Conservation (phyloP, 2,113 vertebrate genomes). For the Salminus brasiliensis region DNA sequence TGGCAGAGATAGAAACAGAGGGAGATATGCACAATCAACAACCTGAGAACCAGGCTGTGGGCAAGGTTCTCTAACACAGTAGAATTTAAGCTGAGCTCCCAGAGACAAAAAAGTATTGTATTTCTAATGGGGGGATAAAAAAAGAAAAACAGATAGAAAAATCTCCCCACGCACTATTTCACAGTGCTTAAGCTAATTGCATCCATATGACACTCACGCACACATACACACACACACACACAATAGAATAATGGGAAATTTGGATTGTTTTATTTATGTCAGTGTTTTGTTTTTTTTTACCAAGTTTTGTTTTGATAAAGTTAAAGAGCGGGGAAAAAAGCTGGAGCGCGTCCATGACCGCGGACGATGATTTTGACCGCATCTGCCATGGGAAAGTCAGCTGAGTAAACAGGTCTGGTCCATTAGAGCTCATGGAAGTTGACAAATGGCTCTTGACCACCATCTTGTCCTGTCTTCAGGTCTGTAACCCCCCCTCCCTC, state of each 20-base stretch:
- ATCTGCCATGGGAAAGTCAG: constrained; percentile 85
- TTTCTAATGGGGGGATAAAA: constrained; percentile 80
- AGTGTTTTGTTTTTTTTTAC: constrained; percentile 11
- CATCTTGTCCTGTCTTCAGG: constrained; percentile 28
- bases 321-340: constrained; percentile 29
- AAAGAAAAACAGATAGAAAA: constrained; percentile 65
- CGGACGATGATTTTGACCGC: constrained; percentile 77
- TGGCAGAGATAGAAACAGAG: constrained; percentile 54
- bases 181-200: constrained; percentile 40
- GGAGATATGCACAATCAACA: constrained; percentile 71
- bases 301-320: constrained; percentile 43
- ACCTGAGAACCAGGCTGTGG: constrained; percentile 85
- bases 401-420: constrained; percentile 71
- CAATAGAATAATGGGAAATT: constrained; percentile 48
- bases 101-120: constrained; percentile 86
- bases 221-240: background rate
- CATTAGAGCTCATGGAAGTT: constrained; percentile 45
- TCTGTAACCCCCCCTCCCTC: constrained; percentile 14
- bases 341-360: constrained; percentile 71
- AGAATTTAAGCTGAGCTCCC: constrained; percentile 81
- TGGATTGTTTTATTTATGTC: constrained; percentile 47
- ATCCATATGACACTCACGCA: constrained; percentile 40
- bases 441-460: constrained; percentile 32
- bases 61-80: constrained; percentile 73
- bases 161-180: constrained; percentile 29